Percentiles rank a stretch among this genome's conserved stretches.
Conservation (phyloP, 2,888 invertebrate genomes). For the Scotopteryx bipunctaria region DNA sequence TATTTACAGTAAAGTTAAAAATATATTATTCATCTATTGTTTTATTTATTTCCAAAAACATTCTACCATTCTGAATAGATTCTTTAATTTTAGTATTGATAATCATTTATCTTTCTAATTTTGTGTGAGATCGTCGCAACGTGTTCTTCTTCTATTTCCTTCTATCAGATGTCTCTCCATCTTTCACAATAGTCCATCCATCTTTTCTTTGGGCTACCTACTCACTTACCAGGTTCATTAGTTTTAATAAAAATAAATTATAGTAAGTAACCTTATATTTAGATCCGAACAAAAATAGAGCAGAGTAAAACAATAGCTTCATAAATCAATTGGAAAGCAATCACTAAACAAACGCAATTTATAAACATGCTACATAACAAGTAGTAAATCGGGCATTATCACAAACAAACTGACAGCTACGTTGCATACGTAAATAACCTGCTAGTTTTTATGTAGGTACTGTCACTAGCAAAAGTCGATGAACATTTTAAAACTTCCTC, state of each 20-base stretch:
- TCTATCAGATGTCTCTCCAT: too few species aligned
- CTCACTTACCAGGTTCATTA: too few species aligned
- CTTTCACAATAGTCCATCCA: too few species aligned
- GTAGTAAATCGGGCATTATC: constrained; percentile 52
- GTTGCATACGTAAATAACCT: constrained; percentile 37
- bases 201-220: too few species aligned
- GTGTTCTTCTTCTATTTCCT: too few species aligned
- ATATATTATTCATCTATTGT: not conserved
- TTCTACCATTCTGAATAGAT: not conserved
- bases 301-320: constrained; percentile 4
- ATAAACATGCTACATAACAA: constrained; percentile 44
- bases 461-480: too few species aligned
- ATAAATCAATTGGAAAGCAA: constrained; percentile 37
- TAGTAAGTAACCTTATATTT: too few species aligned
- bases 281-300: constrained; percentile 3
- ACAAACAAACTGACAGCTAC: constrained; percentile 48
- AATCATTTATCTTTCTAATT: too few species aligned
- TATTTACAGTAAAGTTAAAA: constrained; percentile 8
- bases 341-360: constrained; percentile 38
- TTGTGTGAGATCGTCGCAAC: too few species aligned
- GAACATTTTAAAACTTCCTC: too few species aligned
- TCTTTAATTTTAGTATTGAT: too few species aligned
- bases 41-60: not conserved
- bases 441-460: constrained; percentile 24
- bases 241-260: not conserved